Evolutionary conservation across 2,113 vertebrate genomes (phyloP).

Genomic region (Amazona vittata): DNA sequence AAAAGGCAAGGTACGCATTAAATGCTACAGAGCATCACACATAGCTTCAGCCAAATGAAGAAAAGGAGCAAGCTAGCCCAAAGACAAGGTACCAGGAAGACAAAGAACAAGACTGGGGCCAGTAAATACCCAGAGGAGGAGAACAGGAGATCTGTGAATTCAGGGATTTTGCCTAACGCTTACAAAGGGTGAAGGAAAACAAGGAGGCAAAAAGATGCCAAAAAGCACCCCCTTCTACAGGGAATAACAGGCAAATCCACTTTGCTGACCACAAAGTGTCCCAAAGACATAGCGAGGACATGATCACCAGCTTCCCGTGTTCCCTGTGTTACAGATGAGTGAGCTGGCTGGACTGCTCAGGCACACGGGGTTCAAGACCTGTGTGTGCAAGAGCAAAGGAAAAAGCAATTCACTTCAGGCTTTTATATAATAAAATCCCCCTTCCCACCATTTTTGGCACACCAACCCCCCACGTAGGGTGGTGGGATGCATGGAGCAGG

Average conservation of each 20-base stretch:
- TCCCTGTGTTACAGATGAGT: background rate
- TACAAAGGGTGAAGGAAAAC: background rate
- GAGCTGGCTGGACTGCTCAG: fast-evolving
- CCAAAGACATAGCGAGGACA: background rate
- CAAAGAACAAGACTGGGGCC: background rate
- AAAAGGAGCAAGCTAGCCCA: background rate
- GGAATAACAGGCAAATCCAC: background rate
- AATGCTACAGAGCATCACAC: background rate
- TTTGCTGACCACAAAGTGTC: background rate
- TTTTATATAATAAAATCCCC: background rate
- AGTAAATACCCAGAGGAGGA: background rate
- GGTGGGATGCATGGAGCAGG: background rate
- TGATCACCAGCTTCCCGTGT: fast-evolving
- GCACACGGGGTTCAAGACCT: background rate
- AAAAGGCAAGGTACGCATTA: background rate
- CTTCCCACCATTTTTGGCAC: background rate
- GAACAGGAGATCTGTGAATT: background rate
- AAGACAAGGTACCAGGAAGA: background rate
- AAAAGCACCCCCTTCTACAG: background rate
- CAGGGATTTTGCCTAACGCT: background rate
- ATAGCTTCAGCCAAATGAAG: background rate
- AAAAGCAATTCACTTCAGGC: background rate
- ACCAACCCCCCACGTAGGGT: fast-evolving
- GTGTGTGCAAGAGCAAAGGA: fast-evolving
- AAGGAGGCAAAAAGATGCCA: background rate